Evolutionary conservation across 2,113 vertebrate genomes (phyloP).

Genomic region (Sardina pilchardus): DNA sequence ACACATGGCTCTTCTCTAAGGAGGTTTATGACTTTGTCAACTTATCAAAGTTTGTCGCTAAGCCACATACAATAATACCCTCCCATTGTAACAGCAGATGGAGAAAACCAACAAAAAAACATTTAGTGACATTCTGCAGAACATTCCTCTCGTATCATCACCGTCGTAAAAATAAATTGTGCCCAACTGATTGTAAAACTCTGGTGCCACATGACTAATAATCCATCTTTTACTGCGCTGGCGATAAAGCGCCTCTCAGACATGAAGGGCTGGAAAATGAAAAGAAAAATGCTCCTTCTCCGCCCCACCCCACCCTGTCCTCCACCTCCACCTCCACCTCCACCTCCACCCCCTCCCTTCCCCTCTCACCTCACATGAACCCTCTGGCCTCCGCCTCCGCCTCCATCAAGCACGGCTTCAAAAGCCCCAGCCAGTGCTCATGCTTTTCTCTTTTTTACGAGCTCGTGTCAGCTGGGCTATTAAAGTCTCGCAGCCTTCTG

Average conservation of each 20-base stretch:
- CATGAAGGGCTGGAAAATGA: not conserved
- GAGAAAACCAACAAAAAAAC: not conserved
- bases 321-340: constrained; percentile 18
- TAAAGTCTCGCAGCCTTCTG: constrained; percentile 38
- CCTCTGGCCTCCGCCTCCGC: constrained; percentile 17
- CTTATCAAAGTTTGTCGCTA: no score
- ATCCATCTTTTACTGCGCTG: not conserved
- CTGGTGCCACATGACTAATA: constrained; percentile 7
- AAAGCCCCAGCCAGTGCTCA: constrained; percentile 18
- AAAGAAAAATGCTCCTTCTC: not conserved
- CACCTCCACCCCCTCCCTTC: constrained; percentile 1
- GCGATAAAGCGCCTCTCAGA: not conserved
- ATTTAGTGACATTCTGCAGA: not conserved
- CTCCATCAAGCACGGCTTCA: constrained; percentile 21
- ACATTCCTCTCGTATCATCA: not conserved
- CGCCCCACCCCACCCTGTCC: not conserved
- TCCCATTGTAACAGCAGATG: not conserved
- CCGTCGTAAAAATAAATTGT: not conserved
- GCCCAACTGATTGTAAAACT: not conserved
- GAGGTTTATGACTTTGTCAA: no score
- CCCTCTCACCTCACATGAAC: constrained; percentile 10
- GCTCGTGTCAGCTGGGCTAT: constrained; percentile 23
- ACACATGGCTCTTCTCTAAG: no score
- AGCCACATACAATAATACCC: not conserved
- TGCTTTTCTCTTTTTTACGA: constrained; percentile 20